Evolutionary conservation across 1,140 invertebrate species (phyloP), one percentile per base, ranked within the genome.

Genomic region (Gerris buenoi): DNA sequence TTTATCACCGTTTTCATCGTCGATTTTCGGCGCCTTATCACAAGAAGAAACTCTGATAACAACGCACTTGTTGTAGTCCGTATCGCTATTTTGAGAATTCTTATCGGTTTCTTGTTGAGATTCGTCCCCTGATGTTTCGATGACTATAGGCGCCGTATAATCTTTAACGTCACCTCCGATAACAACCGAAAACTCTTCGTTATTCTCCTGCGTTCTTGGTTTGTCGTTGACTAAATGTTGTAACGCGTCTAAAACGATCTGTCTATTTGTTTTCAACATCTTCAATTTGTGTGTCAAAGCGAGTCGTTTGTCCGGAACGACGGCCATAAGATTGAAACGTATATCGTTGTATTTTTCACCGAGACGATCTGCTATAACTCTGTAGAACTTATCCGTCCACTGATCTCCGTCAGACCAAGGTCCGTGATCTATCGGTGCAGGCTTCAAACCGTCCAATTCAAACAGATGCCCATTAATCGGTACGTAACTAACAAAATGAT

Each of bases 401-500:
- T 96, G 91, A 74, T 95, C 91, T 70, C 86, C 83, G 63, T 86
- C 83, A 63, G 86, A 85, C 88, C 92, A 96, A 0, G 91, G 91
- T 1, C 93, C 95, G 80, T 98, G 95, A 77, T 98, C 93, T 77
- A 96, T 97, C 1, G 96, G 95, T 78, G 86, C 95, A 5, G 93
- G 93, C 76, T 98, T 98, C 10, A 98, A 76, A 0, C 95, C 95
- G 83, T 98, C 95, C 68, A 98, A 77, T 78, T 98, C 96, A 81
- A 95, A 97, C 0, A 98, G 79, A 69, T 88, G 85, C 0, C 93
- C 94, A 79, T 92, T 89, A 60, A 98, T 96, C 1, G 95, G 95
- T 18, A 98, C 93, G 82, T 95, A 98, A 77, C 93, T 96, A 14
- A 98, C 95, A 83, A 97, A 98, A 77, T 98, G 96, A 77, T 96